Evolutionary conservation across 2,113 vertebrate species (phyloP).

Genomic region (Perca schrenkii): DNA sequence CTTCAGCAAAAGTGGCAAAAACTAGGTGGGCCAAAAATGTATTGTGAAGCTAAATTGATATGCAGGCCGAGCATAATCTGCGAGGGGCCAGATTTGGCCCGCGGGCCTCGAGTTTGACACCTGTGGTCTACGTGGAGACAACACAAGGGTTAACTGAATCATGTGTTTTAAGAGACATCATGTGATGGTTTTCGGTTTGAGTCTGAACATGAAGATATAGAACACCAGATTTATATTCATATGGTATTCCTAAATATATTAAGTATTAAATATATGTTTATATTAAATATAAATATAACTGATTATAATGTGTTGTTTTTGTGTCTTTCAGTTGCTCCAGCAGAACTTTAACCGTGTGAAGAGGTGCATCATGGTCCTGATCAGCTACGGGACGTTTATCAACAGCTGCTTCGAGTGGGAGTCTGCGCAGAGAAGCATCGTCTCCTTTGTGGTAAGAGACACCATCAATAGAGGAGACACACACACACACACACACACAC

Average conservation of each 20-base stretch:
- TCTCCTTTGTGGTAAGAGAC: constrained; percentile 91
- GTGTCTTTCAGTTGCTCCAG: constrained; percentile 86
- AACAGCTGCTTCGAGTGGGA: constrained; percentile 98
- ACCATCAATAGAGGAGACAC: background rate
- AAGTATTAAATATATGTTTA: too few species aligned
- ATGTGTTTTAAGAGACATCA: too few species aligned
- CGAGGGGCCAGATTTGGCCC: too few species aligned
- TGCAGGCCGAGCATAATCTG: too few species aligned
- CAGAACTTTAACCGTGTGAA: constrained; percentile 93
- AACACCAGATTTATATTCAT: background rate
- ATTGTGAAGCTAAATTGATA: too few species aligned
- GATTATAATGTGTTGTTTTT: background rate
- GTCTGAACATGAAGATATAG: too few species aligned
- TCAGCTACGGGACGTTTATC: constrained; percentile 88
- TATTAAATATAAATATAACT: background rate
- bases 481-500: constrained; percentile 14
- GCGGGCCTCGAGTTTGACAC: too few species aligned
- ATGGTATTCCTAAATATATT: background rate
- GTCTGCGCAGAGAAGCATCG: constrained; percentile 91
- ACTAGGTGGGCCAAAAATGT: too few species aligned
- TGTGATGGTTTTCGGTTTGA: too few species aligned
- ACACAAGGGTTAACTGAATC: too few species aligned
- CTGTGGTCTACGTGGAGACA: too few species aligned
- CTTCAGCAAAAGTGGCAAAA: too few species aligned
- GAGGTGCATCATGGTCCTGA: constrained; percentile 90